Conservation (phyloP, 30 jellyfish, hydroid and myxozoan genomes). For the Turritopsis rubra region DNA sequence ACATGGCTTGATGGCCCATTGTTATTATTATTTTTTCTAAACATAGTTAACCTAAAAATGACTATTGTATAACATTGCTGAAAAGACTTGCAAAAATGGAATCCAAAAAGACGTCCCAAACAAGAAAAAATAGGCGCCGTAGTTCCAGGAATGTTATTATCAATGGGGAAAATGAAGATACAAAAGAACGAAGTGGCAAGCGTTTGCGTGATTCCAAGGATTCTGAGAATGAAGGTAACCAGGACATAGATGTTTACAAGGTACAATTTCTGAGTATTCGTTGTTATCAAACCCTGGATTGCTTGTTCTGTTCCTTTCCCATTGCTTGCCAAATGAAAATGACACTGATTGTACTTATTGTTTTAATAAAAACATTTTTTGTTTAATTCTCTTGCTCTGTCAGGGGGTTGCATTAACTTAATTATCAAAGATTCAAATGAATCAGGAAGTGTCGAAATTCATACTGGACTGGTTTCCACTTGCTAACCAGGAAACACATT, state of each 20-base stretch:
- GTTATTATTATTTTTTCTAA: no score
- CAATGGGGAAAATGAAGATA: conserved; percentile 6
- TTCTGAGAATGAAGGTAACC: neutral
- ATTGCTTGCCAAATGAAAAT: no score
- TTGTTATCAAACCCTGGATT: neutral
- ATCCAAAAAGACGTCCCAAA: neutral
- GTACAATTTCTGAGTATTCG: neutral
- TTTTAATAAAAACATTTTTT: neutral
- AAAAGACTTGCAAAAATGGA: neutral
- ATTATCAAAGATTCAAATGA: neutral
- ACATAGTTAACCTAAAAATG: neutral
- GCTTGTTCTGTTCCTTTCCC: no score
- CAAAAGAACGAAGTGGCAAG: conserved; percentile 13
- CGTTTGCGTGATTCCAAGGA: conserved; percentile 24
- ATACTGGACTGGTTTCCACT: neutral
- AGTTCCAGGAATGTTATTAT: conserved; percentile 7
- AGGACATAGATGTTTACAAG: neutral
- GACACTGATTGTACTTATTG: neutral
- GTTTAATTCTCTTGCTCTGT: neutral
- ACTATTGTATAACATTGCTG: neutral
- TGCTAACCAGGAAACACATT: no score
- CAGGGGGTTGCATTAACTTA: neutral
- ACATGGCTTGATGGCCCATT: no score
- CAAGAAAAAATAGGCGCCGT: conserved; percentile 16
- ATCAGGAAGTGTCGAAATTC: neutral